phyloP scores from a whole-genome alignment of 2,797 vertebrate species.

The Eutrigla gurnardus region DNA sequence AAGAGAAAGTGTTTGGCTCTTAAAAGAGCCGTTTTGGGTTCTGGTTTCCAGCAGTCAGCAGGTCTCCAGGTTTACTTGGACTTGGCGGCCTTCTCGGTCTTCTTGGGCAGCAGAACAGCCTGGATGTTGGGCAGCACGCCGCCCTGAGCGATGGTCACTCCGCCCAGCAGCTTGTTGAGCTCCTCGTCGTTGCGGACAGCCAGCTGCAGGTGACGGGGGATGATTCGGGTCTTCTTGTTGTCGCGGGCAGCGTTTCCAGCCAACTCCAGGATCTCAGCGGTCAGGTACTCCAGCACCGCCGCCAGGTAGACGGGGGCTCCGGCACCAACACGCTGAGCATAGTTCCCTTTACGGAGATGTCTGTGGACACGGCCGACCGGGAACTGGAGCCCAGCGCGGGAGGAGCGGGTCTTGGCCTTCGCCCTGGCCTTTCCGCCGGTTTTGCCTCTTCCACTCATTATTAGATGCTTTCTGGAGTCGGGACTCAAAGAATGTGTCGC shows the following conservation, averaged over 20 bases:
- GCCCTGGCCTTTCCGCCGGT: neutral
- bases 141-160: conserved; percentile 27
- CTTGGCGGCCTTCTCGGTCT: conserved; percentile 17
- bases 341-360: neutral
- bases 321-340: conserved; percentile 1
- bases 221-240: conserved; percentile 23
- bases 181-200: conserved; percentile 45
- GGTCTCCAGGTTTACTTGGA: neutral
- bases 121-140: conserved; percentile 26
- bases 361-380: conserved; percentile 1
- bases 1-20: neutral
- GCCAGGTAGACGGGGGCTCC: conserved; percentile 12
- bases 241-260: conserved; percentile 13
- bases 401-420: conserved; percentile 4
- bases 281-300: conserved; percentile 18
- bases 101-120: conserved; percentile 4
- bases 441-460: neutral
- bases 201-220: conserved; percentile 24
- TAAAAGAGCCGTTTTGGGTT: conserved; percentile 5
- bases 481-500: fast-evolving
- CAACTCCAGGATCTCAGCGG: conserved; percentile 23
- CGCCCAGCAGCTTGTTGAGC: conserved; percentile 18
- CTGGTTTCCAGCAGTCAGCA: neutral
- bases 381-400: conserved; percentile 13
- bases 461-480: neutral